phyloP scores from a whole-genome alignment of 2,888 invertebrate genomes.

The Frankliniella intonsa region DNA sequence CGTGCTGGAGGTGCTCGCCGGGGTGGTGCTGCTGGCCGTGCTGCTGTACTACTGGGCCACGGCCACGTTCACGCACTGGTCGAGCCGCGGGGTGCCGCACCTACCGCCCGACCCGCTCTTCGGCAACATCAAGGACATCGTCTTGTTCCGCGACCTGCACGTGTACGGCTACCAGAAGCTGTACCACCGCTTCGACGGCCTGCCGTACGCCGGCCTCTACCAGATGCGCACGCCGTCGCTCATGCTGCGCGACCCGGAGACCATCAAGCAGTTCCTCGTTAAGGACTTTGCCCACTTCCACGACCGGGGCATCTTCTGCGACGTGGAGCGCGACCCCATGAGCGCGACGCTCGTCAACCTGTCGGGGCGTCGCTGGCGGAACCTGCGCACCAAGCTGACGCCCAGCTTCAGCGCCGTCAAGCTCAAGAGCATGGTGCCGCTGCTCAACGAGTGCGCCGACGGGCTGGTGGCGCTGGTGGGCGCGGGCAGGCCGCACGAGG shows the following conservation, averaged over 20 bases:
- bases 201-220: constrained; percentile 50
- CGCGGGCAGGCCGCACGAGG: constrained; percentile 34
- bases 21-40: constrained; percentile 19
- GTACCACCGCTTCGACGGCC: constrained; percentile 41
- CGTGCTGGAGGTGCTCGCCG: constrained; percentile 29
- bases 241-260: constrained; percentile 48
- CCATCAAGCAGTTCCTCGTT: constrained; percentile 49
- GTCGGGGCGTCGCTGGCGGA: constrained; percentile 53
- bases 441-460: constrained; percentile 47
- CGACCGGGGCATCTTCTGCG: constrained; percentile 48
- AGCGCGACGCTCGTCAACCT: constrained; percentile 47
- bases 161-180: constrained; percentile 44
- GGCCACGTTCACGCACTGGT: constrained; percentile 48
- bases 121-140: constrained; percentile 47
- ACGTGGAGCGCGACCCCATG: constrained; percentile 44
- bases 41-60: constrained; percentile 43
- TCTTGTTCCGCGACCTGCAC: constrained; percentile 42
- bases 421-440: constrained; percentile 51
- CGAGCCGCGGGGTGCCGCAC: constrained; percentile 44
- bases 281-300: constrained; percentile 51
- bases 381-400: constrained; percentile 50
- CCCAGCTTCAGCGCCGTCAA: constrained; percentile 55
- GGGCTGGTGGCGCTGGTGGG: constrained; percentile 43
- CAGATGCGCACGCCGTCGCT: constrained; percentile 50
- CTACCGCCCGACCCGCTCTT: constrained; percentile 45